Conservation (phyloP, 1,140 invertebrate genomes). For the Adoxophyes honmai region DNA sequence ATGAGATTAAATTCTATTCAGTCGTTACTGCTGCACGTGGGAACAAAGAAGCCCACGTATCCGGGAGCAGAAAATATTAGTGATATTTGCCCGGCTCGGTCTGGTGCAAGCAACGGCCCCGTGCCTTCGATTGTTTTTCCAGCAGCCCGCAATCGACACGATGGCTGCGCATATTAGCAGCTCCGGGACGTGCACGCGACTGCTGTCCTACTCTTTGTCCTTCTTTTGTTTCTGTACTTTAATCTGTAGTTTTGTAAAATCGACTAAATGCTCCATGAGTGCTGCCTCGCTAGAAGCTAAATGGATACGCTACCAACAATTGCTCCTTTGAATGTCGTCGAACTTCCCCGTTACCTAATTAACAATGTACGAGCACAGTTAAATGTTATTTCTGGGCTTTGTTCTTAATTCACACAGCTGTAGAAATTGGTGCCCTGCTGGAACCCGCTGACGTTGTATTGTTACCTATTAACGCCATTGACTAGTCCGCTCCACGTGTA, state of each 20-base stretch:
- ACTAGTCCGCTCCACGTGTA: background rate
- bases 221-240: background rate
- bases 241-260: background rate
- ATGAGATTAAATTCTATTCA: no score
- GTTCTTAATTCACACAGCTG: slow-evolving; percentile 9
- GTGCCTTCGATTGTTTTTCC: background rate
- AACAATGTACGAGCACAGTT: slow-evolving; percentile 2
- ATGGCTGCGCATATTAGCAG: background rate
- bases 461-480: slow-evolving; percentile 1
- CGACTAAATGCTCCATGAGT: background rate
- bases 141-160: background rate
- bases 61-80: background rate
- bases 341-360: slow-evolving; percentile 3
- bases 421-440: background rate
- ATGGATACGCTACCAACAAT: background rate
- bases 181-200: background rate
- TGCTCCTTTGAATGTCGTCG: background rate
- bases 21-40: no score
- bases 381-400: background rate
- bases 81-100: background rate
- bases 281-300: background rate
- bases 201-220: background rate
- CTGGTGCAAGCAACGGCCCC: background rate
- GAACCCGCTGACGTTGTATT: background rate
- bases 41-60: background rate